Percentiles rank a stretch among this genome's conserved stretches.
Conservation (phyloP, 2,888 invertebrate genomes). For the Drosophila kanekoi region DNA sequence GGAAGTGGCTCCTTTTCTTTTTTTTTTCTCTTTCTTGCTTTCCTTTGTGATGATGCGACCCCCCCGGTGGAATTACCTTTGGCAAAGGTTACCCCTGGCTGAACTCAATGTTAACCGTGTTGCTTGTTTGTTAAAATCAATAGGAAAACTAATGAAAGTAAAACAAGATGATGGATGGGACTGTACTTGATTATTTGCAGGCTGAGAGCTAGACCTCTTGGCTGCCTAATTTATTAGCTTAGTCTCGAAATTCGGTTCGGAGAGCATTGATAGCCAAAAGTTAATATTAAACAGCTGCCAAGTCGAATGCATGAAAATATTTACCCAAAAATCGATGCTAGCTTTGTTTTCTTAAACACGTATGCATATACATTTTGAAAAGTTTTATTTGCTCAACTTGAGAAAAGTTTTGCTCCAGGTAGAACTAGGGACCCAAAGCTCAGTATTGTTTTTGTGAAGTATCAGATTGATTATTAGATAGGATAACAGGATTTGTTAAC, state of each 20-base stretch:
- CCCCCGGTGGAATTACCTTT: slow-evolving; percentile 22
- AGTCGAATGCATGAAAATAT: background rate
- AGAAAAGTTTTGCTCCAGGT: too few relatives aligned
- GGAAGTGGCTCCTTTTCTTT: slow-evolving; percentile 38
- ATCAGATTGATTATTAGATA: too few relatives aligned
- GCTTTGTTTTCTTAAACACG: too few relatives aligned
- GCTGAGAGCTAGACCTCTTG: background rate
- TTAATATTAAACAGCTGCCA: background rate
- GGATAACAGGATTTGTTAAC: too few relatives aligned
- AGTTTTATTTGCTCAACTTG: too few relatives aligned
- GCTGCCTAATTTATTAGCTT: slow-evolving; percentile 7
- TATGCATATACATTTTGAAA: too few relatives aligned
- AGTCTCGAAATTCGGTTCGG: background rate
- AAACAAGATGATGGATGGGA: slow-evolving; percentile 21
- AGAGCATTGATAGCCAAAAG: background rate
- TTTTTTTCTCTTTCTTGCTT: background rate
- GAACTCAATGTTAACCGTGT: slow-evolving; percentile 1
- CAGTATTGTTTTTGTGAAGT: too few relatives aligned
- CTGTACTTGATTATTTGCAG: background rate
- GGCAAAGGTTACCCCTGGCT: slow-evolving; percentile 35
- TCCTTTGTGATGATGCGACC: slow-evolving; percentile 18
- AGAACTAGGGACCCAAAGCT: too few relatives aligned
- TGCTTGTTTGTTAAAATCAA: slow-evolving; percentile 32
- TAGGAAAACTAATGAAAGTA: slow-evolving; percentile 10
- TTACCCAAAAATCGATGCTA: slow-evolving; percentile 1